These are phyloP conservation scores for Ectemnius cavifrons DNA, from an alignment of 2,888 invertebrate species.

Conservation along the genomic window DNA sequence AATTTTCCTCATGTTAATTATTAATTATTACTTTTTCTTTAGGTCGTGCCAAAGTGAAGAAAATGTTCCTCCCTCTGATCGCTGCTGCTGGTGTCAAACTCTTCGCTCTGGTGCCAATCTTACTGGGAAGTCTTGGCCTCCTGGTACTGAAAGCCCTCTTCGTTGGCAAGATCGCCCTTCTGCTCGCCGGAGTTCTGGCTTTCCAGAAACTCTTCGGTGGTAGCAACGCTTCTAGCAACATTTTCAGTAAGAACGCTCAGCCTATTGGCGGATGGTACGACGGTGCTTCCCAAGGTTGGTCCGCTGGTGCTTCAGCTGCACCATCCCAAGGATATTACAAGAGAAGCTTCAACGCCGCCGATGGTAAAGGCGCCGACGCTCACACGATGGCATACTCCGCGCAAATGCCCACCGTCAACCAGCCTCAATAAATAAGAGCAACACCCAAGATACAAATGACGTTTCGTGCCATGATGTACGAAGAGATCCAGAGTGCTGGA, in stretches of 20 bases:
- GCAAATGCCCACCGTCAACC: constrained; percentile 79
- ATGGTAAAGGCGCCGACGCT: constrained; percentile 80
- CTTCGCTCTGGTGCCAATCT: constrained; percentile 84
- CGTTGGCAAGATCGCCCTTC: constrained; percentile 88
- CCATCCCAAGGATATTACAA: constrained; percentile 74
- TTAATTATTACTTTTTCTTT: constrained; percentile 36
- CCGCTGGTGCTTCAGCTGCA: constrained; percentile 63
- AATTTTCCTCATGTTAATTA: not conserved
- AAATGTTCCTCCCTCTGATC: constrained; percentile 84
- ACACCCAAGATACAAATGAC: not conserved
- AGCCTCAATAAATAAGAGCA: constrained; percentile 37
- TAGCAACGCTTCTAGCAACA: constrained; percentile 63
- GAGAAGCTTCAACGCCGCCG: constrained; percentile 78
- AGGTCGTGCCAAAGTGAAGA: constrained; percentile 88
- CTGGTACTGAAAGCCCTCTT: constrained; percentile 88
- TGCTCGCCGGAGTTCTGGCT: constrained; percentile 85
- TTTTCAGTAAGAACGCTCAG: constrained; percentile 69
- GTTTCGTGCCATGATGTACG: constrained; percentile 13
- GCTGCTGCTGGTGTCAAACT: constrained; percentile 86
- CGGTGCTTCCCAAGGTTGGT: constrained; percentile 67
- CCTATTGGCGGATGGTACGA: constrained; percentile 56
- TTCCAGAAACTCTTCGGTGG: constrained; percentile 84
- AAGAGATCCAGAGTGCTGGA: constrained; percentile 14
- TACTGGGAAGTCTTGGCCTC: constrained; percentile 86
- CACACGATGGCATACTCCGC: constrained; percentile 87